phyloP scores from a whole-genome alignment of 2,888 invertebrate genomes.

The Troides oblongomaculatus region DNA sequence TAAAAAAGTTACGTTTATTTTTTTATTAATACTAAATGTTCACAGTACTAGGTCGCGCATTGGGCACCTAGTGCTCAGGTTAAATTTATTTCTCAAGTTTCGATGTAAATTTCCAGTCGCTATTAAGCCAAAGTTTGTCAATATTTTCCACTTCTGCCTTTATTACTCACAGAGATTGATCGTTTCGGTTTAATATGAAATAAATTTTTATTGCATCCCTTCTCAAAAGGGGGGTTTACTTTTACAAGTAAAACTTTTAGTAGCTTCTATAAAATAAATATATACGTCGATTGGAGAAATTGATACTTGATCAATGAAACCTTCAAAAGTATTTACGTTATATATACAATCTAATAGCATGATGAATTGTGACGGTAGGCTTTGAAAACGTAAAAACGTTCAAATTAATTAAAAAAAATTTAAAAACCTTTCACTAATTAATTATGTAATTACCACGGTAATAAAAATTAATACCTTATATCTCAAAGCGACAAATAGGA shows the following conservation, averaged over 20 bases:
- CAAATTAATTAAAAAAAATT: too few species aligned
- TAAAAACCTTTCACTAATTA: background rate
- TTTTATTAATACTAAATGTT: background rate
- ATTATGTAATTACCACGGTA: background rate
- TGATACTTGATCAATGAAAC: background rate
- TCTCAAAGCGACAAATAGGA: background rate
- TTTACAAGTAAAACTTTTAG: background rate
- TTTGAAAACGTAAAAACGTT: too few species aligned
- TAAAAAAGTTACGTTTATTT: too few species aligned
- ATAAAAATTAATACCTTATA: too few species aligned
- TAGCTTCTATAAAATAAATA: background rate
- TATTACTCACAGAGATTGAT: slow-evolving; percentile 22
- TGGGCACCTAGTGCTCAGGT: background rate
- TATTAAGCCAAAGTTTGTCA: slow-evolving; percentile 21
- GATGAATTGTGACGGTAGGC: too few species aligned
- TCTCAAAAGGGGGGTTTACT: background rate
- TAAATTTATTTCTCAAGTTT: slow-evolving; percentile 16
- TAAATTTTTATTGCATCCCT: slow-evolving; percentile 12
- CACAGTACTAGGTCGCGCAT: background rate
- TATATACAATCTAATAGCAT: too few species aligned
- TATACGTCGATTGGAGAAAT: background rate
- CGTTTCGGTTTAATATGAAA: slow-evolving; percentile 10
- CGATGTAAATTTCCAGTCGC: slow-evolving; percentile 9
- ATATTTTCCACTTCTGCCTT: slow-evolving; percentile 26
- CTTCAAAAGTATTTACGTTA: too few species aligned